phyloP scores from a whole-genome alignment of 2,888 invertebrate genomes.

The Enoplolaimus lenunculus region DNA sequence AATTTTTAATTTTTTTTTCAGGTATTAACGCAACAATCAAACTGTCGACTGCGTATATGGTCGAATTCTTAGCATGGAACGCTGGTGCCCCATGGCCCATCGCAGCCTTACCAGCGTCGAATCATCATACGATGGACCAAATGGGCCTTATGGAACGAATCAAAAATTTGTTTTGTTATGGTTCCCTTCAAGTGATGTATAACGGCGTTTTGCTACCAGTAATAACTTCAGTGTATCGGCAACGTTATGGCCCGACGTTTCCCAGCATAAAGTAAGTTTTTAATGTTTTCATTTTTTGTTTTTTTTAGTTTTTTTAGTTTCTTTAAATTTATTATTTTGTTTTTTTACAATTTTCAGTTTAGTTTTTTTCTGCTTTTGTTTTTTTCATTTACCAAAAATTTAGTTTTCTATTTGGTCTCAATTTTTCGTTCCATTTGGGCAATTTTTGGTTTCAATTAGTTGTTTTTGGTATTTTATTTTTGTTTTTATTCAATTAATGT shows the following conservation, averaged over 20 bases:
- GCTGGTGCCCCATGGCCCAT: conserved; percentile 12
- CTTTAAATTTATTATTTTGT: too few species aligned
- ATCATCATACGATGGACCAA: neutral
- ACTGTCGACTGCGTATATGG: conserved; percentile 20
- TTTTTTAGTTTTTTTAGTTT: too few species aligned
- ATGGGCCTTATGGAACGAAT: conserved; percentile 5
- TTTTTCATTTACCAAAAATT: too few species aligned
- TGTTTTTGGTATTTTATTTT: too few species aligned
- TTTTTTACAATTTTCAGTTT: too few species aligned
- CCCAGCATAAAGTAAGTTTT: neutral
- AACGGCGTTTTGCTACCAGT: conserved; percentile 8
- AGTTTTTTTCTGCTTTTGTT: too few species aligned
- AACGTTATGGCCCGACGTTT: conserved; percentile 16
- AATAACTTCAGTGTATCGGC: conserved; percentile 12
- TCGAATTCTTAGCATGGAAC: conserved; percentile 19
- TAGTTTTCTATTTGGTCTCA: too few species aligned
- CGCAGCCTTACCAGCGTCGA: conserved; percentile 12
- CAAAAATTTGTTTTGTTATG: conserved; percentile 4
- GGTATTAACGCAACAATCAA: conserved; percentile 13
- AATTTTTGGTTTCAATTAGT: too few species aligned
- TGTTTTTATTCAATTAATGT: too few species aligned
- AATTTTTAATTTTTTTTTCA: too few species aligned
- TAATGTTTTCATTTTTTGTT: too few species aligned
- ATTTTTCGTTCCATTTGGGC: too few species aligned
- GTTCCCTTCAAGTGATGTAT: neutral